Percentiles rank a stretch among this genome's conserved stretches.
Evolutionary conservation across 2,888 invertebrate species (phyloP).

Genomic region (Lochmaea crataegi): DNA sequence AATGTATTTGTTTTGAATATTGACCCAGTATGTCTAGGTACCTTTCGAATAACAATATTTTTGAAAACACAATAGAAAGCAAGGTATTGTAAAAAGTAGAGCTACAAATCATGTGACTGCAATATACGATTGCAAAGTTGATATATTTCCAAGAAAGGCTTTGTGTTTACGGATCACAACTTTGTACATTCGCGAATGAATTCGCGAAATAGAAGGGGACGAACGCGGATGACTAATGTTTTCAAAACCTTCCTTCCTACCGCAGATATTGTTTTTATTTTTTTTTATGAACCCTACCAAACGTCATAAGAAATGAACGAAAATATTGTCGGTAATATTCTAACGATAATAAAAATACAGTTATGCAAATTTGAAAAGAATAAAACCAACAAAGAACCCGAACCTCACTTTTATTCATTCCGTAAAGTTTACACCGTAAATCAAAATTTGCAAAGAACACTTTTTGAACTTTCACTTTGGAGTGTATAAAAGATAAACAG

Average conservation of each 20-base stretch:
- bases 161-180: conserved; percentile 56
- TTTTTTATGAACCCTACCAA: conserved; percentile 10
- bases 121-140: conserved; percentile 58
- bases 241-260: conserved; percentile 25
- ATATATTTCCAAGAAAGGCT: conserved; percentile 55
- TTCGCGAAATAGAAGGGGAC: conserved; percentile 56
- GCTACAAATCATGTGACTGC: conserved; percentile 58
- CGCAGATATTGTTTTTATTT: conserved; percentile 33
- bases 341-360: background rate
- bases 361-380: conserved; percentile 22
- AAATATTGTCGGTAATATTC: background rate
- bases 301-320: background rate
- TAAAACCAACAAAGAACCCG: conserved; percentile 36
- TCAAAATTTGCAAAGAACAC: conserved; percentile 63
- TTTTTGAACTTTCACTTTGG: conserved; percentile 63
- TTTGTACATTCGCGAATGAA: conserved; percentile 56
- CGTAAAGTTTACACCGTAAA: conserved; percentile 58
- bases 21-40: background rate
- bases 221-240: conserved; percentile 39
- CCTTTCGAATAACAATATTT: conserved; percentile 44
- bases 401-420: conserved; percentile 44
- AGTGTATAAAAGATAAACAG: conserved; percentile 47
- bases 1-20: background rate
- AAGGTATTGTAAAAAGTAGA: conserved; percentile 56
- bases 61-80: conserved; percentile 51